Evolutionary conservation across 2,888 invertebrate species (phyloP), one percentile per base, ranked within the genome.

Genomic region (Hirtodrosophila alboralis): DNA sequence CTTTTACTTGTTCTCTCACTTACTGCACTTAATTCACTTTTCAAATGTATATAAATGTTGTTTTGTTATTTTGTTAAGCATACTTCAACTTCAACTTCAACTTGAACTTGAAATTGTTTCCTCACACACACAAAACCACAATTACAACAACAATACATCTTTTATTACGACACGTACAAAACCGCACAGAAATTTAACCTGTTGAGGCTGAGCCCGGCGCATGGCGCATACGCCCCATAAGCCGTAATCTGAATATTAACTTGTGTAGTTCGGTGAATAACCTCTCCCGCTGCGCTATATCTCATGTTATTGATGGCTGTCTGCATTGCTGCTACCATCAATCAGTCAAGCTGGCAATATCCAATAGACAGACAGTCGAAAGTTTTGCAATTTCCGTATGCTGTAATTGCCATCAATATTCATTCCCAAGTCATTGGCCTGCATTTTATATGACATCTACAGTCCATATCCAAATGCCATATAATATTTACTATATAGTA

Each of bases 51-150:
- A n/a, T n/a, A n/a, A n/a, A n/a, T n/a, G n/a, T n/a, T n/a, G n/a
- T n/a, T n/a, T n/a, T 56, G 16, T 41, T 48, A 34, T 41, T 48
- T 27, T 47, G 43, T 34, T n/a, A n/a, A n/a, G 45, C 52, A n/a
- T n/a, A n/a, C n/a, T n/a, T n/a, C n/a, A n/a, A n/a, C n/a, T n/a
- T 18, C 65, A 62, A 60, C 80, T 75, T 65, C 61, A 79, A 83
- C 84, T 84, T 84, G 86, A 81, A 85, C 86, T 80, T 81, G 80
- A 79, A 86, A 64, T 56, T 30, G 60, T 84, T 84, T 75, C 62
- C 53, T 74, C 44, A 43, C 54, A 48, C 36, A 52, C 13, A 52
- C 14, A 48, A 23, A 57, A 2, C 8, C 18, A 28, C 18, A 31
- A 38, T 21, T 3, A 33, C 33, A 52, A 52, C 27, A 40, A 34